Conservation (phyloP, 2,797 vertebrate genomes). For the Falco naumanni region DNA sequence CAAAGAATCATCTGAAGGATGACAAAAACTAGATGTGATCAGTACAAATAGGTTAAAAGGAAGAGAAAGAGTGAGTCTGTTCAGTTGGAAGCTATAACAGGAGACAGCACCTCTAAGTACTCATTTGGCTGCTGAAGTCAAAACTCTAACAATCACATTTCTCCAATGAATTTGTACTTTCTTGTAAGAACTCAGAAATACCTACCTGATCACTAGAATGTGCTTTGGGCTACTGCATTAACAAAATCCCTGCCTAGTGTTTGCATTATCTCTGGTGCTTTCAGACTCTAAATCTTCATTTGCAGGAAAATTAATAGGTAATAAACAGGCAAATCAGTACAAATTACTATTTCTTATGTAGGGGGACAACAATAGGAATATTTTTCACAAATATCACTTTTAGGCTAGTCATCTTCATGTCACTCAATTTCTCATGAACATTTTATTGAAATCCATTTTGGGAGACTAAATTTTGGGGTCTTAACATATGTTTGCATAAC, state of each 20-base stretch:
- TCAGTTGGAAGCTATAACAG: not conserved
- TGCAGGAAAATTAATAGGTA: not conserved
- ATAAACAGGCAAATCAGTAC: not conserved
- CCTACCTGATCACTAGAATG: not conserved
- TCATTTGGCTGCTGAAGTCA: not conserved
- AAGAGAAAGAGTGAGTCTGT: not conserved
- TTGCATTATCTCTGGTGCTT: not conserved
- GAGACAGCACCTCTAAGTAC: not conserved
- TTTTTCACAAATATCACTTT: not conserved
- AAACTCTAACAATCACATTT: not conserved
- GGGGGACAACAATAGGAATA: not conserved
- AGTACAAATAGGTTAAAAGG: not conserved
- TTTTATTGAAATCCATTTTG: not conserved
- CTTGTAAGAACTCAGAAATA: not conserved
- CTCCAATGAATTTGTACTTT: not conserved
- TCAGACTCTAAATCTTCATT: not conserved
- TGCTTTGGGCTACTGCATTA: not conserved
- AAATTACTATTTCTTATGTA: not conserved
- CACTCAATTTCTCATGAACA: not conserved
- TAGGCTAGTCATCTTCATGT: not conserved
- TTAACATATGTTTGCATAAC: not conserved
- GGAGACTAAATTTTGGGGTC: not conserved
- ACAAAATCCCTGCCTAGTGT: not conserved
- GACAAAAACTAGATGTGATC: not conserved
- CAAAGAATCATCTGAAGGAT: not conserved